A percentile compares a stretch with the other conserved stretches of the same genome.
These are phyloP conservation scores for Ellobius talpinus DNA, from an alignment of 2,113 vertebrate genomes.

Conservation along the genomic window DNA sequence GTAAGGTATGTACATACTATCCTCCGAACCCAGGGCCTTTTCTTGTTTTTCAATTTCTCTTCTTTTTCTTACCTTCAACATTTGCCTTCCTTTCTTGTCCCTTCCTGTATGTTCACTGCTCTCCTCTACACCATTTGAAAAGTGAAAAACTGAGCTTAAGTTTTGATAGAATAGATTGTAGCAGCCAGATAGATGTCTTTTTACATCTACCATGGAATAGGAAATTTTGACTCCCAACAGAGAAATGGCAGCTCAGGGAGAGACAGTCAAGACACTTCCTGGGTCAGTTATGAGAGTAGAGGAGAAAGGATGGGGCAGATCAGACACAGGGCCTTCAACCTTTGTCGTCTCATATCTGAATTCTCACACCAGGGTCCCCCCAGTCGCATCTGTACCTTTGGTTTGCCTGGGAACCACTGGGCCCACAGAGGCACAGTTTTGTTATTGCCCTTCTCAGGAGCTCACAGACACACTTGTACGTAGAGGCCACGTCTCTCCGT, in stretches of 20 bases:
- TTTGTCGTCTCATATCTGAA: background rate
- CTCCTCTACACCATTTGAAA: conserved; percentile 13
- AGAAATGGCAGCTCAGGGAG: background rate
- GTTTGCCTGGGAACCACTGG: background rate
- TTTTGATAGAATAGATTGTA: background rate
- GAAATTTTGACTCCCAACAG: conserved; percentile 18
- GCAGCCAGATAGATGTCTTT: background rate
- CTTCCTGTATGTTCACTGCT: background rate
- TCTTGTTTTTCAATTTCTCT: background rate
- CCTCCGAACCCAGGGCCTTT: background rate
- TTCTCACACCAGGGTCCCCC: background rate
- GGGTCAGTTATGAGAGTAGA: background rate
- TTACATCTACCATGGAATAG: background rate
- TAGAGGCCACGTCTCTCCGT: background rate
- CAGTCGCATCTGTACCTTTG: background rate
- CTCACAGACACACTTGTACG: background rate
- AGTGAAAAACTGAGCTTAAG: conserved; percentile 30
- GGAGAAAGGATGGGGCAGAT: background rate
- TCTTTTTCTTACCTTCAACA: background rate
- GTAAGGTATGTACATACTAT: background rate
- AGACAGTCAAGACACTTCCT: background rate
- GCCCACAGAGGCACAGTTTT: background rate
- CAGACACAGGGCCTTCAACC: background rate
- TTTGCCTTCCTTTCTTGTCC: background rate
- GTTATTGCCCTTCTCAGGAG: background rate